A percentile compares a stretch with the other conserved stretches of the same genome.
Conservation (phyloP, 2,113 vertebrate genomes). For the Salminus brasiliensis region DNA sequence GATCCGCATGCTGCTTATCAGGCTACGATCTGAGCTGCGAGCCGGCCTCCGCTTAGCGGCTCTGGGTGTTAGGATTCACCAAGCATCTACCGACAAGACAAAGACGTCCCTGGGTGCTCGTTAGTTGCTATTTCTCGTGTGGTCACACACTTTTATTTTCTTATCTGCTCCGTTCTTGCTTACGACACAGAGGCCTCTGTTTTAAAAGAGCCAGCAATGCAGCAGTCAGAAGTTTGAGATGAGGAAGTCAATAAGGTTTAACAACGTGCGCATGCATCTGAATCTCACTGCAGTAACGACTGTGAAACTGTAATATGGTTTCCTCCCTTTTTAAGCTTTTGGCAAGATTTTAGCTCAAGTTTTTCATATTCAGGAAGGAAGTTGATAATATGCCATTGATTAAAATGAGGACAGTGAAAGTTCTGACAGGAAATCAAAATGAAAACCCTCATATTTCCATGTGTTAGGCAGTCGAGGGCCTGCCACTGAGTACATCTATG, state of each 20-base stretch:
- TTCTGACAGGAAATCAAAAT: too few relatives aligned
- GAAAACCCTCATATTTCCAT: too few relatives aligned
- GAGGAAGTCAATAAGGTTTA: constrained; percentile 45
- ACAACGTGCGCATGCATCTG: neutral
- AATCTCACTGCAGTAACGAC: neutral
- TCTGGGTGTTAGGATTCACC: constrained; percentile 63
- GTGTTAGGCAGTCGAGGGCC: too few relatives aligned
- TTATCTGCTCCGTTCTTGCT: constrained; percentile 53
- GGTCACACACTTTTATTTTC: constrained; percentile 32
- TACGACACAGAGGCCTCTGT: neutral
- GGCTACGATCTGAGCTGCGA: constrained; percentile 68
- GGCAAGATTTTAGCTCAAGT: neutral
- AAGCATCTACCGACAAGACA: constrained; percentile 67
- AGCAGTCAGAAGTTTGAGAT: constrained; percentile 68
- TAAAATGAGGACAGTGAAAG: too few relatives aligned
- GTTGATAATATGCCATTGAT: too few relatives aligned
- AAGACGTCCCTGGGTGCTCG: constrained; percentile 57
- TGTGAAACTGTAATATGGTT: neutral
- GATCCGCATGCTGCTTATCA: constrained; percentile 78
- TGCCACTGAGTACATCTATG: too few relatives aligned
- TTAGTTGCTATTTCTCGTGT: constrained; percentile 58
- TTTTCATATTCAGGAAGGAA: too few relatives aligned
- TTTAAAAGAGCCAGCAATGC: constrained; percentile 58
- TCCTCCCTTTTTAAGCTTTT: neutral
- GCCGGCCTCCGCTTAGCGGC: constrained; percentile 54